Evolutionary conservation across 2,888 invertebrate species (phyloP).

Genomic region (Hymenopus coronatus): DNA sequence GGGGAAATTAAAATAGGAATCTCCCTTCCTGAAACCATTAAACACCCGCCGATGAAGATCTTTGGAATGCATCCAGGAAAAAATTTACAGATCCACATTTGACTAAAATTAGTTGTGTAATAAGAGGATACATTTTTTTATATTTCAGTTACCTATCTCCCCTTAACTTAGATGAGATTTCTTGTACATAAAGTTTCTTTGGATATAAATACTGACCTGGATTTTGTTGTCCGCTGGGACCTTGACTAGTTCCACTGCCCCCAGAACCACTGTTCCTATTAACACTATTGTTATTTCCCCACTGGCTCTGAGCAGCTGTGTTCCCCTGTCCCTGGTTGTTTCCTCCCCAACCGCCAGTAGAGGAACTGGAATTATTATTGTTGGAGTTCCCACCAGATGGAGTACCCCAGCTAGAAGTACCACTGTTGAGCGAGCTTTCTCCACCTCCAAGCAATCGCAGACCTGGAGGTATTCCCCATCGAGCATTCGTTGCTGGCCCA

Average conservation of each 20-base stretch:
- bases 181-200: no score
- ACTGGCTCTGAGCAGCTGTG: constrained; percentile 43
- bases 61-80: no score
- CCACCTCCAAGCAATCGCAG: constrained; percentile 74
- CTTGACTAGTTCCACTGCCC: constrained; percentile 34
- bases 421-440: constrained; percentile 73
- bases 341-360: constrained; percentile 26
- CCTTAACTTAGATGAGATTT: no score
- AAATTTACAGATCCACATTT: no score
- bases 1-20: no score
- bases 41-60: no score
- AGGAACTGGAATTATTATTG: constrained; percentile 28
- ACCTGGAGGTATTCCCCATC: constrained; percentile 61
- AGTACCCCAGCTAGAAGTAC: constrained; percentile 74
- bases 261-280: constrained; percentile 20
- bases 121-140: no score
- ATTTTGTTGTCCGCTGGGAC: constrained; percentile 34
- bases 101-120: no score
- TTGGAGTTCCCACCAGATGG: constrained; percentile 56
- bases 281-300: constrained; percentile 40
- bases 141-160: no score
- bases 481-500: constrained; percentile 39
- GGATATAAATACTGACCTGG: constrained; percentile 3
- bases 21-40: no score
- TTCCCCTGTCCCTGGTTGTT: constrained; percentile 26